phyloP scores from a whole-genome alignment of 2,888 invertebrate species.

The Thysanoteuthis rhombus region DNA sequence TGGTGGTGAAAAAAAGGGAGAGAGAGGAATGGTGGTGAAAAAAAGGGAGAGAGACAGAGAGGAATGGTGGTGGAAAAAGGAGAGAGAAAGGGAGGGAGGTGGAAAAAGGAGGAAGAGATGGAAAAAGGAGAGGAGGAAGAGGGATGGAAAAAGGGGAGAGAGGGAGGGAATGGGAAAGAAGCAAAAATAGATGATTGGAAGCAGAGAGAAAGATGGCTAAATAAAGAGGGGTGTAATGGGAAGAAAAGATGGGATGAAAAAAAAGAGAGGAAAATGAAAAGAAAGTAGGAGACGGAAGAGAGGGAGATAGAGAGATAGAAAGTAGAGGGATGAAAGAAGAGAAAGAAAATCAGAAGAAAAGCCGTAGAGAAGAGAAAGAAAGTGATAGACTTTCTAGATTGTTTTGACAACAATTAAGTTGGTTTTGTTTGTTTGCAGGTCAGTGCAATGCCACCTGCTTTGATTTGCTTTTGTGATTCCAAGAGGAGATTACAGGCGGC shows the following conservation, averaged over 20 bases:
- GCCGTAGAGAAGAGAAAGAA: not conserved
- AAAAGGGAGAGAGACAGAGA: not conserved
- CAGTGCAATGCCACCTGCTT: not conserved
- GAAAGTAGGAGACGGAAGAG: not conserved
- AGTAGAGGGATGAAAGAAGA: not conserved
- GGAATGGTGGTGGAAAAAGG: not conserved
- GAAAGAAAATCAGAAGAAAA: not conserved
- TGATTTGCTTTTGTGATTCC: not conserved
- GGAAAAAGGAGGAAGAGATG: not conserved
- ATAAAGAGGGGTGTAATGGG: not conserved
- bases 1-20: no score
- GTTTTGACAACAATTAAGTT: constrained; percentile 12
- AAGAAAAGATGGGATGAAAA: not conserved
- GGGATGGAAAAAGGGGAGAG: not conserved
- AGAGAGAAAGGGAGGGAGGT: not conserved
- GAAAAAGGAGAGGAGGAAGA: not conserved
- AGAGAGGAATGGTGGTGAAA: not conserved
- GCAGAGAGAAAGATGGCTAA: not conserved
- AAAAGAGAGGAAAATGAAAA: not conserved
- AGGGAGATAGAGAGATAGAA: not conserved
- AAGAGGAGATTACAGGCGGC: not conserved
- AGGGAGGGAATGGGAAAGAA: not conserved
- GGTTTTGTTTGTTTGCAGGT: not conserved
- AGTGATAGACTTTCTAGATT: not conserved
- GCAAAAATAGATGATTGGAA: not conserved